Evolutionary conservation across 2,113 vertebrate genomes (phyloP).

Genomic region (Actenoides lindsayi): DNA sequence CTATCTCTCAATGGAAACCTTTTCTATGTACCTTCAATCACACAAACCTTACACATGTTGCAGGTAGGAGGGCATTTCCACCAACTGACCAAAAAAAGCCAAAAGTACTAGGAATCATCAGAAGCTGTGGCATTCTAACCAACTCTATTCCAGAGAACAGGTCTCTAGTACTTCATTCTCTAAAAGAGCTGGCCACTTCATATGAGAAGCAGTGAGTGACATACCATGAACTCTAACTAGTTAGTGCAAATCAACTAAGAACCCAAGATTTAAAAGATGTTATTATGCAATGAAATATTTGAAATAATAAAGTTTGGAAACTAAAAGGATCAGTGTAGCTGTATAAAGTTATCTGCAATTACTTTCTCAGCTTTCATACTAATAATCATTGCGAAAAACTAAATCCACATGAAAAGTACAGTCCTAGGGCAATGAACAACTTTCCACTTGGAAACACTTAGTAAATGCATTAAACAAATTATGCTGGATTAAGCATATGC

Average conservation of each 20-base stretch:
- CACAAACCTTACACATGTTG: background rate
- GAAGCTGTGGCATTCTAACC: background rate
- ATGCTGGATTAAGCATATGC: background rate
- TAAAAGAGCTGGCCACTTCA: background rate
- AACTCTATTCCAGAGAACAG: background rate
- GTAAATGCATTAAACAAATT: background rate
- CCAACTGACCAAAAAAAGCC: background rate
- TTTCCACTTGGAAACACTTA: background rate
- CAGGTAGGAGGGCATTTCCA: background rate
- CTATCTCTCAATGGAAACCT: background rate
- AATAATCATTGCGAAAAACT: background rate
- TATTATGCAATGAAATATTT: background rate
- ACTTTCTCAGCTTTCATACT: background rate
- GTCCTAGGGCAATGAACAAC: background rate
- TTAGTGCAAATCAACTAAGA: background rate
- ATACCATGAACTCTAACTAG: background rate
- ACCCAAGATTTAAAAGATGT: background rate
- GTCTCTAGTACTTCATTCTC: background rate
- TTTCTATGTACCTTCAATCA: background rate
- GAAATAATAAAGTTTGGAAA: background rate
- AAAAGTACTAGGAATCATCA: background rate
- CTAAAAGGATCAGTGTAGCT: background rate
- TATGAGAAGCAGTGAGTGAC: background rate
- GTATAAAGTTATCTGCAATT: background rate
- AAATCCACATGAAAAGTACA: background rate